Evolutionary conservation across 2,888 invertebrate species (phyloP), one percentile per base, ranked within the genome.

Genomic region (Caenorhabditis uteleia): DNA sequence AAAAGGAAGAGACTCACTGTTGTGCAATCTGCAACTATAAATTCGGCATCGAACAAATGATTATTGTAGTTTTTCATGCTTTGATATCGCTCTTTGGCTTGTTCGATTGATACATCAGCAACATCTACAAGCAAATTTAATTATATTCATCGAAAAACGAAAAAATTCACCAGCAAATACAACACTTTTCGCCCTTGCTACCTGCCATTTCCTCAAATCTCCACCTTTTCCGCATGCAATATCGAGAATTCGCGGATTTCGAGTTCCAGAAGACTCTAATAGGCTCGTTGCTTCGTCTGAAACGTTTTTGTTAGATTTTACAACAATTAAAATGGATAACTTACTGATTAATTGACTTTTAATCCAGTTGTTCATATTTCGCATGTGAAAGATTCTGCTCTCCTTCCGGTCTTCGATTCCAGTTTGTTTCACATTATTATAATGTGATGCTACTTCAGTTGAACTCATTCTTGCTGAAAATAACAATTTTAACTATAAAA

Each of bases 321-420:
- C 7, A 5, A 33, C 12, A 26, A 7, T 23, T 25, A 7, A 23
- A n/a, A 21, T 40, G 20, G 27, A 51, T 48, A 47, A 78, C 85
- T 91, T 89, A 88, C 91, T 89, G 77, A 99, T 95, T 0, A 95
- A 87, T 87, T 93, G 91, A 84, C 92, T 92, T 86, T 98, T 99
- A 14, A 95, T 89, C 97, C 97, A 99, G 85, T 99, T 98, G 85
- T 99, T 98, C 83, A 97, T 95, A 85, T 95, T 98, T 73, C 98
- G 88, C 87, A 98, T 88, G 83, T 91, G 90, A 79, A 92, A 90
- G 77, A 99, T 98, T 25, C 92, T 89, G 25, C 95, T 95, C 79
- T 91, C 89, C 71, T 89, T 89, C 44, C 98, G 88, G 75, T 90
- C 90, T 44, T 87, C 88, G 34, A 92, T 84, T 0, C 93, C 93